These are phyloP conservation scores for Conus ventricosus DNA, from an alignment of 1,140 invertebrate species.

Conservation along the genomic window DNA sequence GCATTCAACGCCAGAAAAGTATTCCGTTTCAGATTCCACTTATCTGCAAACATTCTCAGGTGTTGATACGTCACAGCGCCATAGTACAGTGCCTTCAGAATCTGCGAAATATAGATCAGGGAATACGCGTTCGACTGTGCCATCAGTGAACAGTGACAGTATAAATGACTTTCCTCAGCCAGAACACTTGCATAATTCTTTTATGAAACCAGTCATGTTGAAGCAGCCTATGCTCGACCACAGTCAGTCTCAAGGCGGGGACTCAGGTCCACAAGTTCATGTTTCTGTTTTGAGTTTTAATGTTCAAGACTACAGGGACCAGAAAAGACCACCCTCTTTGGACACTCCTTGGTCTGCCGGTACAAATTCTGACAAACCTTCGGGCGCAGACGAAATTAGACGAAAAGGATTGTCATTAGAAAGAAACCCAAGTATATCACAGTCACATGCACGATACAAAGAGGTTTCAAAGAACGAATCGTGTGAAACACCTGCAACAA, in stretches of 20 bases:
- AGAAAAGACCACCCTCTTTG: not conserved
- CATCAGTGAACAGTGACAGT: not conserved
- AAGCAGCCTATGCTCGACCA: not conserved
- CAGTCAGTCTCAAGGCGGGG: not conserved
- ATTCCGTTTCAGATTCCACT: not conserved
- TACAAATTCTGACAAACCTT: not conserved
- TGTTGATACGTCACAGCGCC: not conserved
- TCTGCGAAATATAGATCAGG: not conserved
- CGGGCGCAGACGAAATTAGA: not conserved
- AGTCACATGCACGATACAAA: not conserved
- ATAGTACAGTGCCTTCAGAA: not conserved
- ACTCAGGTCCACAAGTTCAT: not conserved
- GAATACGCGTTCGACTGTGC: not conserved
- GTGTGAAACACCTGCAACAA: not conserved
- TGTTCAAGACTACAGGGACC: slow-evolving; percentile 19
- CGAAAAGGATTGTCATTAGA: not conserved
- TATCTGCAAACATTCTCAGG: not conserved
- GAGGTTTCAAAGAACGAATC: not conserved
- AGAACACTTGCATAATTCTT: not conserved
- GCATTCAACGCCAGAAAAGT: not conserved
- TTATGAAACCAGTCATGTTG: not conserved
- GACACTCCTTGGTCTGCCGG: not conserved
- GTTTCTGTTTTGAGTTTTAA: slow-evolving; percentile 21
- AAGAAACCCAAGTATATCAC: not conserved
- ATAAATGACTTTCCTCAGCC: not conserved